These are phyloP conservation scores for Athetis lepigone DNA, from an alignment of 2,888 invertebrate genomes.

Conservation along the genomic window DNA sequence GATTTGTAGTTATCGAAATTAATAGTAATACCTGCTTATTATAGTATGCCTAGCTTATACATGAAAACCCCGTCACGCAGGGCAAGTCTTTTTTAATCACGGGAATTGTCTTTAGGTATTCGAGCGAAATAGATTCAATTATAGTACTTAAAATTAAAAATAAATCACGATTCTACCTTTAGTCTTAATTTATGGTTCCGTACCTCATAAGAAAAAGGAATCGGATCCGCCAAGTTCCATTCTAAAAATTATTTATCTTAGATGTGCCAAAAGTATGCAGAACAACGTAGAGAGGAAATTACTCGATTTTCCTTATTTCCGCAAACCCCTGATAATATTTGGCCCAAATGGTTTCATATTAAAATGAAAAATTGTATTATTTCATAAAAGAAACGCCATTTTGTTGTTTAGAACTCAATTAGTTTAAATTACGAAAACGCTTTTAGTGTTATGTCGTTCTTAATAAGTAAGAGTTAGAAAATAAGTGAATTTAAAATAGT, in stretches of 20 bases:
- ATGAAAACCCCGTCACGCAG: no score
- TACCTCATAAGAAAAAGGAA: not conserved
- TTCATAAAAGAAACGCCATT: not conserved
- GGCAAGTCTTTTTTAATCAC: no score
- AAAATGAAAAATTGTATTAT: slow-evolving; percentile 15
- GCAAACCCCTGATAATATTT: slow-evolving; percentile 36
- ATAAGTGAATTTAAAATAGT: not conserved
- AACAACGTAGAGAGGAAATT: slow-evolving; percentile 41
- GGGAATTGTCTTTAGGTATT: no score
- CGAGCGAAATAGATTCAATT: no score
- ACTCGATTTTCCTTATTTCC: slow-evolving; percentile 48
- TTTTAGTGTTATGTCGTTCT: not conserved
- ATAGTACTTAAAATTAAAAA: no score
- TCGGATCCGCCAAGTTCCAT: not conserved
- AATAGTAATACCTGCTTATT: no score
- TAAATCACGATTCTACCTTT: no score
- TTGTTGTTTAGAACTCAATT: not conserved
- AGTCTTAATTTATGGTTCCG: not conserved
- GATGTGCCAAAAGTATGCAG: not conserved
- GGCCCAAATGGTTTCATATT: slow-evolving; percentile 17
- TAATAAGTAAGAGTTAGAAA: not conserved
- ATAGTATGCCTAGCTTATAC: no score
- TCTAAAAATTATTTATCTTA: slow-evolving; percentile 7
- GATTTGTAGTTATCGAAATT: no score
- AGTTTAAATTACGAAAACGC: not conserved